phyloP scores from a whole-genome alignment of 2,797 vertebrate species.

The Natrix natrix region DNA sequence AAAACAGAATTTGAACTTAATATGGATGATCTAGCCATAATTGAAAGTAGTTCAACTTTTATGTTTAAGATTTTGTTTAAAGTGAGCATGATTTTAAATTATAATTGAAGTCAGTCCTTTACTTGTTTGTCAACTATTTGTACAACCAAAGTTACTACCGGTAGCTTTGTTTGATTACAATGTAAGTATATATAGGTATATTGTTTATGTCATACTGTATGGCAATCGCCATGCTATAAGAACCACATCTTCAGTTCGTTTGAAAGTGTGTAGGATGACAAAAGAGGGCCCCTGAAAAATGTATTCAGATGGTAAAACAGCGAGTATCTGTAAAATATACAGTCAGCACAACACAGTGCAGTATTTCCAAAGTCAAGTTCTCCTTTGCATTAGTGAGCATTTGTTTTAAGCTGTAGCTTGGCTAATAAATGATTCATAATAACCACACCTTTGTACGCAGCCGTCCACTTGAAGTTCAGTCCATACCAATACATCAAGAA shows the following conservation, averaged over 20 bases:
- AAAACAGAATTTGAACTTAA: neutral
- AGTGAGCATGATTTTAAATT: slow-evolving; percentile 27
- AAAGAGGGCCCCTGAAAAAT: slow-evolving; percentile 42
- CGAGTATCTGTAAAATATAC: slow-evolving; percentile 53
- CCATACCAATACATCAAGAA: slow-evolving; percentile 57
- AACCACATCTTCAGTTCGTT: slow-evolving; percentile 30
- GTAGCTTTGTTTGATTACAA: slow-evolving; percentile 28
- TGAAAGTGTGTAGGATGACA: slow-evolving; percentile 38
- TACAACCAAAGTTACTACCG: slow-evolving; percentile 20
- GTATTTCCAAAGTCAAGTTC: slow-evolving; percentile 64
- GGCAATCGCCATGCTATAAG: neutral
- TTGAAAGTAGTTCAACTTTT: slow-evolving; percentile 24
- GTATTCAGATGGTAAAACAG: slow-evolving; percentile 46
- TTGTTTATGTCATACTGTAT: slow-evolving; percentile 9
- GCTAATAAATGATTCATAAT: slow-evolving; percentile 70
- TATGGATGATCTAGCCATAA: neutral
- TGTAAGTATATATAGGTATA: slow-evolving; percentile 17
- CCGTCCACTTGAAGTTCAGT: slow-evolving; percentile 67
- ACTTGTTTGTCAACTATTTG: slow-evolving; percentile 32
- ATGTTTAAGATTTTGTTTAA: slow-evolving; percentile 28
- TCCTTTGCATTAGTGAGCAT: slow-evolving; percentile 65
- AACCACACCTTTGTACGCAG: slow-evolving; percentile 64
- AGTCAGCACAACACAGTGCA: slow-evolving; percentile 32
- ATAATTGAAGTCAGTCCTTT: slow-evolving; percentile 37
- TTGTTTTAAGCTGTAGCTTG: slow-evolving; percentile 65